phyloP scores from a whole-genome alignment of 2,888 invertebrate genomes.

The Abrostola tripartita region DNA sequence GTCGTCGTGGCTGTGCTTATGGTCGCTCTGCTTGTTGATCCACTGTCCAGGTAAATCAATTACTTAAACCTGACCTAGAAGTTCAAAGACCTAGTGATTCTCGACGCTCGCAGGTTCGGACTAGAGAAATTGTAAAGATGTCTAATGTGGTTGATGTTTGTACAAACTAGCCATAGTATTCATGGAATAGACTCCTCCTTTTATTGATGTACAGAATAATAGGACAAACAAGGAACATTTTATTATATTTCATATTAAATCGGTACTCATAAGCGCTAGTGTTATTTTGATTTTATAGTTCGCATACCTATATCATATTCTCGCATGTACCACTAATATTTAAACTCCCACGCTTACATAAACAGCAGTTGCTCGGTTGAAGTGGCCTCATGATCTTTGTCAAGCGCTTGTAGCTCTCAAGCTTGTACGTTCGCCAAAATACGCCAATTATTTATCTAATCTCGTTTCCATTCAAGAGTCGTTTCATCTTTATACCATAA shows the following conservation, averaged over 20 bases:
- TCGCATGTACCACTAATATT: neutral
- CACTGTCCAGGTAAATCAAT: slow-evolving; percentile 92
- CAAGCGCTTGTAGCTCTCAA: neutral
- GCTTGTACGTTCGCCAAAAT: slow-evolving; percentile 4
- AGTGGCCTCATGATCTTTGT: neutral
- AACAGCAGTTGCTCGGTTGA: neutral
- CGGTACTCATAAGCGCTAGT: neutral
- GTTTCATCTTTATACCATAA: slow-evolving; percentile 46
- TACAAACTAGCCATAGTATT: too few relatives aligned
- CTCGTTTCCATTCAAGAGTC: slow-evolving; percentile 29
- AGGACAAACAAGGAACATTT: too few relatives aligned
- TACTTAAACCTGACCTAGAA: neutral
- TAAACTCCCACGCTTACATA: neutral
- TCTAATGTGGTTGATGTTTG: too few relatives aligned
- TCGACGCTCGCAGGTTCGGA: too few relatives aligned
- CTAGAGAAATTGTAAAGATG: too few relatives aligned
- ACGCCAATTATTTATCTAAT: slow-evolving; percentile 22
- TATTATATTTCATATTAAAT: neutral
- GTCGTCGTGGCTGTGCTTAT: slow-evolving; percentile 95
- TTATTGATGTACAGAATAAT: too few relatives aligned
- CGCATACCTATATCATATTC: neutral
- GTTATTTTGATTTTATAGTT: neutral
- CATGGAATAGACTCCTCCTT: too few relatives aligned
- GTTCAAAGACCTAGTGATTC: too few relatives aligned
- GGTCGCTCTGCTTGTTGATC: slow-evolving; percentile 96